A percentile compares a stretch with the other conserved stretches of the same genome.
Conservation (phyloP, 2,113 vertebrate species). For the Syngnathus typhle region DNA sequence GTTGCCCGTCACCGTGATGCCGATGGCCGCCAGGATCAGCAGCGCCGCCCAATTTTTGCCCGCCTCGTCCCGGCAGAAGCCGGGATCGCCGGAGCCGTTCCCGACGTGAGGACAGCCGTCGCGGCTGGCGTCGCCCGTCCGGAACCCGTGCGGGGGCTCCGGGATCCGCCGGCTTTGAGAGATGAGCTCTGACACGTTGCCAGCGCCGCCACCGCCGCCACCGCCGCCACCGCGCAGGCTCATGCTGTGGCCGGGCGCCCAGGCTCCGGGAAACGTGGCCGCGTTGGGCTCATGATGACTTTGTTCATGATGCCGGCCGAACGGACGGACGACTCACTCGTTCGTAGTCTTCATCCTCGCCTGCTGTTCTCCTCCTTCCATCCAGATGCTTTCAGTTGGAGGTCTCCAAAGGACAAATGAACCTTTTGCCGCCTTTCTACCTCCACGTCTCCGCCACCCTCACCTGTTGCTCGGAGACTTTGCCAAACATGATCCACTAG, state of each 20-base stretch:
- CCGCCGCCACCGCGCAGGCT: conserved; percentile 24
- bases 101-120: conserved; percentile 24
- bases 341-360: neutral
- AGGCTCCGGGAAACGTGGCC: conserved; percentile 13
- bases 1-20: conserved; percentile 89
- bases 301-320: no score
- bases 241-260: conserved; percentile 38
- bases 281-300: neutral
- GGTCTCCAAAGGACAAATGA: no score
- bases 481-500: neutral
- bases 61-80: conserved; percentile 36
- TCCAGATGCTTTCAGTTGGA: neutral
- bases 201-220: no score
- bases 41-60: conserved; percentile 90
- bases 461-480: neutral
- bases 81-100: conserved; percentile 38
- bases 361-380: neutral
- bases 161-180: conserved; percentile 20
- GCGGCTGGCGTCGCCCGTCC: conserved; percentile 30
- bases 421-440: neutral
- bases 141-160: conserved; percentile 14
- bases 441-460: neutral
- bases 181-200: conserved; percentile 52
- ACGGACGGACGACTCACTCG: neutral
- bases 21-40: conserved; percentile 79